A percentile compares a stretch with the other conserved stretches of the same genome.
Evolutionary conservation across 2,113 vertebrate species (phyloP).

Genomic region (Lanius ludovicianus): DNA sequence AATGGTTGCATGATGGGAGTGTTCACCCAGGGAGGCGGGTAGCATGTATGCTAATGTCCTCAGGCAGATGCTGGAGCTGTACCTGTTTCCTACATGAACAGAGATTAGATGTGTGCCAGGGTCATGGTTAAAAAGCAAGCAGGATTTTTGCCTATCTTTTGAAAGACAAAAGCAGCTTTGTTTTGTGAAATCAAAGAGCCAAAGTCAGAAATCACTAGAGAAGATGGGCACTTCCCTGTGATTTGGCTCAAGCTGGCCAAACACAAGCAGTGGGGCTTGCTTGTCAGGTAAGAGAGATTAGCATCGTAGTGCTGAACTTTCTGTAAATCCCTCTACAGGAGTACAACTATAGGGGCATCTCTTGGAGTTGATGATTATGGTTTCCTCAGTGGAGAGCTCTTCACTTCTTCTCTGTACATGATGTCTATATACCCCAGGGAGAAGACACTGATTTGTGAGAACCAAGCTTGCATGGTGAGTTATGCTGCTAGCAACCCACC

Average conservation of each 20-base stretch:
- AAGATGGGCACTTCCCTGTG: not conserved
- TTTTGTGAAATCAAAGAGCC: not conserved
- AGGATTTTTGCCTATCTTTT: not conserved
- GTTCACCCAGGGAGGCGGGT: not conserved
- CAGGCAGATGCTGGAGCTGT: not conserved
- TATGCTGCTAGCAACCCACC: not conserved
- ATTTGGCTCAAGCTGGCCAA: not conserved
- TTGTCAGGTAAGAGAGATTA: not conserved
- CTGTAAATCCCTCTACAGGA: not conserved
- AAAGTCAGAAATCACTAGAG: not conserved
- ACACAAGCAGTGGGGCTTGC: not conserved
- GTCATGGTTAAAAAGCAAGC: not conserved
- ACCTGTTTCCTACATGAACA: not conserved
- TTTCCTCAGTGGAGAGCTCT: not conserved
- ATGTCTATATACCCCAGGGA: fast-evolving
- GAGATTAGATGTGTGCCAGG: not conserved
- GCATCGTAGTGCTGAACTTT: not conserved
- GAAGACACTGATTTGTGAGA: not conserved
- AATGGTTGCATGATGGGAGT: not conserved
- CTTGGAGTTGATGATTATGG: not conserved
- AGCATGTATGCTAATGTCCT: not conserved
- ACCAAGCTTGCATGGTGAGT: not conserved
- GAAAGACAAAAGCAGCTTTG: not conserved
- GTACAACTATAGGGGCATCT: not conserved
- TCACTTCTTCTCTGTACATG: not conserved